Conservation (phyloP, 2,797 vertebrate species). For the Acrossocheilus wenchowensis region DNA sequence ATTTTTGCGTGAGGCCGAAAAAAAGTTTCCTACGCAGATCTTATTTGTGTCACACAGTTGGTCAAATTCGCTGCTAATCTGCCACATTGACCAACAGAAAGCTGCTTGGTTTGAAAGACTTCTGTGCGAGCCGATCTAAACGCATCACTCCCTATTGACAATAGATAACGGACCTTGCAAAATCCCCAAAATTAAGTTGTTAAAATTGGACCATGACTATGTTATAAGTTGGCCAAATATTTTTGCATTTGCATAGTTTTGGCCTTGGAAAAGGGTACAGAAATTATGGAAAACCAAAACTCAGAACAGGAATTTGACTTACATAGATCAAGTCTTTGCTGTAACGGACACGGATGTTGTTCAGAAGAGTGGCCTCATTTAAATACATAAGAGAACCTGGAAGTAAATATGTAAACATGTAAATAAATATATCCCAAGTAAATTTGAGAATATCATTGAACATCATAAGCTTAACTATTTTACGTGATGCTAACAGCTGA, state of each 20-base stretch:
- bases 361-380: conserved; percentile 98
- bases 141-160: no score
- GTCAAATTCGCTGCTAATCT: no score
- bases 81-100: no score
- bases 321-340: conserved; percentile 98
- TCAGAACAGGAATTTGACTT: conserved; percentile 67
- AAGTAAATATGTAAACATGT: conserved; percentile 4
- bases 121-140: no score
- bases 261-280: background rate
- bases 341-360: conserved; percentile 95
- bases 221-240: background rate
- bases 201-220: background rate
- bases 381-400: conserved; percentile 98
- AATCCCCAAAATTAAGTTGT: background rate
- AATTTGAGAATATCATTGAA: background rate
- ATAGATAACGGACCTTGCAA: no score
- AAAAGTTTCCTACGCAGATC: no score
- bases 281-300: background rate
- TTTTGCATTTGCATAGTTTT: background rate
- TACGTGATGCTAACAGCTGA: background rate
- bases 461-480: background rate
- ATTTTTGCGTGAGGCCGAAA: no score
- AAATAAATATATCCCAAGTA: background rate
- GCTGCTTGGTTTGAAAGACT: no score
- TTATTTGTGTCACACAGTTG: no score